phyloP scores from a whole-genome alignment of 2,113 vertebrate species.

The Dromiciops gliroides region DNA sequence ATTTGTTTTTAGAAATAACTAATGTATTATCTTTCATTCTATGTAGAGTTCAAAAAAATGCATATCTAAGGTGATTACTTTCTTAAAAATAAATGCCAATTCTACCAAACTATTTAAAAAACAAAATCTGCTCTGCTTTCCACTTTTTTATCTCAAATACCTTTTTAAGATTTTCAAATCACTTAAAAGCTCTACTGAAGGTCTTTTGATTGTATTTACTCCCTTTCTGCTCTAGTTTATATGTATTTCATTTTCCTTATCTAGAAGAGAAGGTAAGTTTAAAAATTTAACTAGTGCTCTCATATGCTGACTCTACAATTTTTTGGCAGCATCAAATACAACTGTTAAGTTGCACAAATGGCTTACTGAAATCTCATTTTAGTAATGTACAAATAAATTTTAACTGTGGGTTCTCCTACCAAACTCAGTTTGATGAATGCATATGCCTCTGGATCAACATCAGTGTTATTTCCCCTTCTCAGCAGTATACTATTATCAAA shows the following conservation, averaged over 20 bases:
- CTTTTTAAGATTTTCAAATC: slow-evolving; percentile 23
- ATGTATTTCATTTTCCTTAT: neutral
- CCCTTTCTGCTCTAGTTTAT: neutral
- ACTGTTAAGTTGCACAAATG: neutral
- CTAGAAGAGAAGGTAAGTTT: neutral
- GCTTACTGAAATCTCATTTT: slow-evolving; percentile 20
- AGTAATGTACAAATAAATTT: neutral
- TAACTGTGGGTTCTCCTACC: slow-evolving; percentile 3
- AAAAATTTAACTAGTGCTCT: neutral
- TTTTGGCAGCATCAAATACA: slow-evolving; percentile 7
- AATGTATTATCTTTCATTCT: neutral
- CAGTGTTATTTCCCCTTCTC: neutral
- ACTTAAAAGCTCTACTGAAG: slow-evolving; percentile 44
- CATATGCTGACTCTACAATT: neutral
- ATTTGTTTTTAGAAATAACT: neutral
- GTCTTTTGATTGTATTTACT: slow-evolving; percentile 26
- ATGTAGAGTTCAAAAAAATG: neutral
- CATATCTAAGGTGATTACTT: neutral
- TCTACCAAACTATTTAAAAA: slow-evolving; percentile 37
- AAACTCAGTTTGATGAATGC: neutral
- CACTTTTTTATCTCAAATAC: slow-evolving; percentile 29
- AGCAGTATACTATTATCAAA: slow-evolving; percentile 26
- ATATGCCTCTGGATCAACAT: neutral
- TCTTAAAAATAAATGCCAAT: slow-evolving; percentile 21
- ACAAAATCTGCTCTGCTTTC: neutral